phyloP scores from a whole-genome alignment of 1,140 invertebrate species.

The Bombus impatiens region DNA sequence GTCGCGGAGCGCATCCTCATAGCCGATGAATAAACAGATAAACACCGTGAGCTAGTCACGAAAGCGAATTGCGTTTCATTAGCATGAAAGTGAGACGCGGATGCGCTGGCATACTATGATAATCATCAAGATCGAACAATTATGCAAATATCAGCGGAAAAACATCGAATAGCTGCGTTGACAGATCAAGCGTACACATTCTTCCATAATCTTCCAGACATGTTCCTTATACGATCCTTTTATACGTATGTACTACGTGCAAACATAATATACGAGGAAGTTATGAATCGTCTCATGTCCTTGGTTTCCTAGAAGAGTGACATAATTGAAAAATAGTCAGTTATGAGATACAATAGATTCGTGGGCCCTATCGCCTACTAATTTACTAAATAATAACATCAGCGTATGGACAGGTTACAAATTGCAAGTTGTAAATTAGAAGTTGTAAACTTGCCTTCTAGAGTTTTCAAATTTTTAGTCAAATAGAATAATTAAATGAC shows the following conservation, averaged over 20 bases:
- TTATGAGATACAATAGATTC: not conserved
- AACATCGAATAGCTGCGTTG: not conserved
- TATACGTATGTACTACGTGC: not conserved
- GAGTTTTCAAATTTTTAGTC: not conserved
- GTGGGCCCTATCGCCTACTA: too few relatives aligned
- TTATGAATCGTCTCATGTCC: not conserved
- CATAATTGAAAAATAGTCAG: too few relatives aligned
- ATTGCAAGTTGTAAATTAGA: not conserved
- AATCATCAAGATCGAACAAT: conserved; percentile 13
- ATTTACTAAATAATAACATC: not conserved
- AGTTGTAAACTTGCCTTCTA: too few relatives aligned
- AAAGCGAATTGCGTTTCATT: conserved; percentile 58
- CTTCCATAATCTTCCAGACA: not conserved
- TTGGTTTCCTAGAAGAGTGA: not conserved
- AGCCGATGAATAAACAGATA: conserved; percentile 46
- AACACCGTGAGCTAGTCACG: conserved; percentile 35
- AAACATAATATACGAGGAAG: not conserved
- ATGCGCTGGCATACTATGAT: conserved; percentile 5
- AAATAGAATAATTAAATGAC: not conserved
- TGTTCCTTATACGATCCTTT: too few relatives aligned
- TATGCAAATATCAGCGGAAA: conserved; percentile 28
- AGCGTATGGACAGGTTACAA: not conserved
- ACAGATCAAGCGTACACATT: not conserved
- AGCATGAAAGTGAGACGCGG: conserved; percentile 48
- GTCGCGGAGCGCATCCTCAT: conserved; percentile 25